These are phyloP conservation scores for Drosophila lini DNA, from an alignment of 1,140 invertebrate genomes.

Conservation along the genomic window DNA sequence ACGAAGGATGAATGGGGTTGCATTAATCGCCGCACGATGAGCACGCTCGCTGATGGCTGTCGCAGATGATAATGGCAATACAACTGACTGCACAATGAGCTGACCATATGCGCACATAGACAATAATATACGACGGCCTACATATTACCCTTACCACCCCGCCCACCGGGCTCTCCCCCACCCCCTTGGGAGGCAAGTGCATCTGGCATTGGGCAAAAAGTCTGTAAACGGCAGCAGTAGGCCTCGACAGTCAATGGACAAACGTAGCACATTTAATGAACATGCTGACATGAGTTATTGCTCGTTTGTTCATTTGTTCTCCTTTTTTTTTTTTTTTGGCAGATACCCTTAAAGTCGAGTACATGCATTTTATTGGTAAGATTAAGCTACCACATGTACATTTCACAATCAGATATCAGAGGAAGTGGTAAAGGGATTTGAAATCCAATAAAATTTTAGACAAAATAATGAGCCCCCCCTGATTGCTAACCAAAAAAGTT, in stretches of 20 bases:
- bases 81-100: slow-evolving; percentile 60
- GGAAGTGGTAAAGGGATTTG: background rate
- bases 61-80: slow-evolving; percentile 54
- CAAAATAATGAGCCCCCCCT: background rate
- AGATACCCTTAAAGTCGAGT: slow-evolving; percentile 12
- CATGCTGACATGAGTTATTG: slow-evolving; percentile 75
- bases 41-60: slow-evolving; percentile 63
- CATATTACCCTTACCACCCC: slow-evolving; percentile 3
- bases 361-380: background rate
- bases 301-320: slow-evolving; percentile 36
- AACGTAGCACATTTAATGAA: slow-evolving; percentile 71
- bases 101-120: slow-evolving; percentile 75
- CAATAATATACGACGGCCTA: slow-evolving; percentile 57
- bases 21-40: slow-evolving; percentile 73
- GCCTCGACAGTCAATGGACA: slow-evolving; percentile 32
- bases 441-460: background rate
- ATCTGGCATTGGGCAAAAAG: slow-evolving; percentile 26
- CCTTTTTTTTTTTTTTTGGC: slow-evolving; percentile 2
- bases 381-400: background rate
- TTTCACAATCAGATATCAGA: background rate
- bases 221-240: slow-evolving; percentile 22
- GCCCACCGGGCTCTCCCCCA: background rate
- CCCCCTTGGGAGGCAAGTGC: slow-evolving; percentile 38
- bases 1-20: slow-evolving; percentile 14
- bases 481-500: too few relatives aligned